Evolutionary conservation across 2,797 vertebrate genomes (phyloP), one percentile per base, ranked within the genome.

Genomic region (Sciaenops ocellatus): DNA sequence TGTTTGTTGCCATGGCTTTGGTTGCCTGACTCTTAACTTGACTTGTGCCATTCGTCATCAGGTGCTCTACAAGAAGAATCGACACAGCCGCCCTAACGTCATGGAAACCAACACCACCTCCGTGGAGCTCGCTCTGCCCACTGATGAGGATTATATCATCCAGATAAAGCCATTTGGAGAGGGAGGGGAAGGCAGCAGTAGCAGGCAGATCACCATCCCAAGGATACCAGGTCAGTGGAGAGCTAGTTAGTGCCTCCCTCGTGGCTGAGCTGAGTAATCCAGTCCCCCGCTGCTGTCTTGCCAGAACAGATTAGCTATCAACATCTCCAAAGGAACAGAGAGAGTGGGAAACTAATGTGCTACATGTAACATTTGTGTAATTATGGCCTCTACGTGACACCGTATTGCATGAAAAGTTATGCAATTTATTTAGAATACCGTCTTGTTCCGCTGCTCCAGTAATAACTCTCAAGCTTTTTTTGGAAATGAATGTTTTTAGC

Each of bases 101-200:
- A 98, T 99, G 83, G 97, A 99, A 88, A 99, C 98, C 2, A 99
- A 99, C 50, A 97, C 95, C 61, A 99, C 98, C 22, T 99, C 97
- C 0, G 97, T 99, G 86, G 98, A 99, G 93, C 96, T 99, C 2
- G 96, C 98, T 0, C 82, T 99, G 80, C 98, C 98, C 8, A 95
- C 95, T 0, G 95, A 98, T 2, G 97, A 98, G 92, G 98, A 99
- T 86, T 99, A 98, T 69, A 97, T 99, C 84, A 94, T 99, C 59
- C 96, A 99, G 94, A 98, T 99, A 78, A 96, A 96, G 82, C 97
- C 98, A 0, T 96, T 99, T 82, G 98, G 98, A 7, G 98, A 99
- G 26, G 98, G 98, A 50, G 98, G 98, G 0, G 98, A 99, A 0
- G 98, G 98, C 82, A 98, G 96, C 94, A 98, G 97, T 86, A 99